phyloP scores from a whole-genome alignment of 2,113 vertebrate species.

The Sinocyclocheilus anshuiensis region DNA sequence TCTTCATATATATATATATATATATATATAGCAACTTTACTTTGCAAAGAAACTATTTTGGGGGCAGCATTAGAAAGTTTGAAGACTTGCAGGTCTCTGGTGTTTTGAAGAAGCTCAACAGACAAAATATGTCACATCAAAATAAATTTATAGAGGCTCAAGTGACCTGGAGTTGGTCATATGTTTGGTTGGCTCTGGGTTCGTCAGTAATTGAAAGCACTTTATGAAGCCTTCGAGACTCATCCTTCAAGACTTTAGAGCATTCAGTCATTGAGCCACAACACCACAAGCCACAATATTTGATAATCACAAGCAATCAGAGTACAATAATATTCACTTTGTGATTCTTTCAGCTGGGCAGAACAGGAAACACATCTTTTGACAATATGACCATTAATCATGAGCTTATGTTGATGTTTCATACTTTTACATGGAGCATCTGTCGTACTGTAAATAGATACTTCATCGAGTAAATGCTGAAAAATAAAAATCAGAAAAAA shows the following conservation, averaged over 20 bases:
- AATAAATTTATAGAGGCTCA: neutral
- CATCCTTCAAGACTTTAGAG: neutral
- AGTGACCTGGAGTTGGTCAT: neutral
- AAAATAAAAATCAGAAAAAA: neutral
- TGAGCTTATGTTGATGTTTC: neutral
- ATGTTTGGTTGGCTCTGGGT: neutral
- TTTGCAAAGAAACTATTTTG: no score
- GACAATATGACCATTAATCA: neutral
- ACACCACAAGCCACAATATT: slow-evolving; percentile 6
- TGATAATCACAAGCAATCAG: neutral
- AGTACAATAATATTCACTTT: neutral
- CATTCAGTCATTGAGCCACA: neutral
- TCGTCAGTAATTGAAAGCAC: neutral
- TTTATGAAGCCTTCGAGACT: neutral
- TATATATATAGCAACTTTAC: no score
- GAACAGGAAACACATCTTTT: slow-evolving; percentile 9
- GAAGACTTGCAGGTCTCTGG: neutral
- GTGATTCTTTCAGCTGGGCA: neutral
- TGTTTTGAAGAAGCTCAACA: neutral
- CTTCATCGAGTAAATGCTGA: neutral
- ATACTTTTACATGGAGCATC: neutral
- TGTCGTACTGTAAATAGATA: neutral
- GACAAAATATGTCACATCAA: neutral
- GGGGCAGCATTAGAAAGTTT: no score
- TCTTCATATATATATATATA: no score